phyloP scores from a whole-genome alignment of 2,113 vertebrate genomes.

The Oxygymnocypris stewartii region DNA sequence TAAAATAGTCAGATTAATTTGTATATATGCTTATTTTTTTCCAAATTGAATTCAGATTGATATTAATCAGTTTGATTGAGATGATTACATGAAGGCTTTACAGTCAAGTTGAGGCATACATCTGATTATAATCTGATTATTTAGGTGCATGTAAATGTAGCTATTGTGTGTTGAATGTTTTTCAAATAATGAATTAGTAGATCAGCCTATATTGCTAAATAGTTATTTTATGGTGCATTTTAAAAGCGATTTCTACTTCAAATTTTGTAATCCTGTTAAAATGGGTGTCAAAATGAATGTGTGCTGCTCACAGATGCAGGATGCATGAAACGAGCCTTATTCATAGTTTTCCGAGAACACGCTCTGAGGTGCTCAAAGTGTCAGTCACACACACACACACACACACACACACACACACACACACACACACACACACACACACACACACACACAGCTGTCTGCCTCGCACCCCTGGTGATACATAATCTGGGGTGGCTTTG shows the following conservation, averaged over 20 bases:
- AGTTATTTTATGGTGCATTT: neutral
- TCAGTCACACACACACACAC: too few species aligned
- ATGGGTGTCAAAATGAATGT: neutral
- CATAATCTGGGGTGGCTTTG: slow-evolving; percentile 53
- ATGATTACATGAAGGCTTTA: neutral
- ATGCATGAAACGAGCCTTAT: neutral
- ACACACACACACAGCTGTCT: slow-evolving; percentile 41
- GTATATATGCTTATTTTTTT: too few species aligned
- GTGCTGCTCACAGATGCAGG: neutral
- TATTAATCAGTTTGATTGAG: neutral
- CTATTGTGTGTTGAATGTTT: neutral
- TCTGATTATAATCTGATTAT: neutral
- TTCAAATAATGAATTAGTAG: neutral
- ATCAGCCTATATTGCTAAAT: neutral
- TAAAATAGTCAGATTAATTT: too few species aligned
- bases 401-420: slow-evolving; percentile 33
- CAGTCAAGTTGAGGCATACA: neutral
- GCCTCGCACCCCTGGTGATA: slow-evolving; percentile 43
- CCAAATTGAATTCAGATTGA: too few species aligned
- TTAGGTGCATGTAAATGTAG: neutral
- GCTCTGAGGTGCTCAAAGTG: slow-evolving; percentile 3
- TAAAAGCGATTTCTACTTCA: neutral
- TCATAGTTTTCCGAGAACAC: neutral
- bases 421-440: too few species aligned
- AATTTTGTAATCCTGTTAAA: neutral